A percentile compares a stretch with the other conserved stretches of the same genome.
Conservation (phyloP, 2,888 invertebrate species). For the Drosophila prolongata region DNA sequence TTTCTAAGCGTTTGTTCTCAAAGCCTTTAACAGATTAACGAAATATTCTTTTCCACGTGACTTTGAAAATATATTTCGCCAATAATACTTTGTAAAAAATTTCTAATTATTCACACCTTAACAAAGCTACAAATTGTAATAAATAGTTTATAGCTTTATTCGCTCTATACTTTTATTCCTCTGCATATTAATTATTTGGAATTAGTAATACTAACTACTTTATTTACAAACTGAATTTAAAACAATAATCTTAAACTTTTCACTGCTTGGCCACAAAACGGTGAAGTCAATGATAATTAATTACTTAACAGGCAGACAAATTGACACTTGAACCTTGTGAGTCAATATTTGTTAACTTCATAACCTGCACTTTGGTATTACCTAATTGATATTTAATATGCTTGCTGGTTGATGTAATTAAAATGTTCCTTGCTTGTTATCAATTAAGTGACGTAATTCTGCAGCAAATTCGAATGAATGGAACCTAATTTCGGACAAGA, state of each 20-base stretch:
- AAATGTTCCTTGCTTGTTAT: not conserved
- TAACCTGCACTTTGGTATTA: conserved; percentile 1
- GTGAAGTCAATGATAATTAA: conserved; percentile 7
- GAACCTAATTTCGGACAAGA: not conserved
- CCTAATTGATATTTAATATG: conserved; percentile 34
- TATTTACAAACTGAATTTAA: no score
- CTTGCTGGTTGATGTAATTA: conserved; percentile 25
- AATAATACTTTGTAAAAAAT: no score
- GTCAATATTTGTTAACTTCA: conserved; percentile 20
- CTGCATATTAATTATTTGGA: no score
- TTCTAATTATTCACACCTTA: no score
- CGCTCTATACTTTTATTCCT: no score
- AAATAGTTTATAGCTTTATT: no score
- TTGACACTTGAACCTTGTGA: conserved; percentile 22
- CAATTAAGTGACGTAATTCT: conserved; percentile 19
- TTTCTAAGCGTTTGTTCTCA: no score
- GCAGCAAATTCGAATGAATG: not conserved
- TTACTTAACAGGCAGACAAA: conserved; percentile 17
- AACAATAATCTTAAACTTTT: not conserved
- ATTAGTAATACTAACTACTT: no score
- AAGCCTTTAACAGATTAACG: no score
- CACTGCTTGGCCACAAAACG: not conserved
- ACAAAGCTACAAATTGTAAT: no score
- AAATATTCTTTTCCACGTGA: no score
- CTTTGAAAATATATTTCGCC: no score